These are phyloP conservation scores for Cephus nigrinus DNA, from an alignment of 2,888 invertebrate genomes.

Conservation along the genomic window DNA sequence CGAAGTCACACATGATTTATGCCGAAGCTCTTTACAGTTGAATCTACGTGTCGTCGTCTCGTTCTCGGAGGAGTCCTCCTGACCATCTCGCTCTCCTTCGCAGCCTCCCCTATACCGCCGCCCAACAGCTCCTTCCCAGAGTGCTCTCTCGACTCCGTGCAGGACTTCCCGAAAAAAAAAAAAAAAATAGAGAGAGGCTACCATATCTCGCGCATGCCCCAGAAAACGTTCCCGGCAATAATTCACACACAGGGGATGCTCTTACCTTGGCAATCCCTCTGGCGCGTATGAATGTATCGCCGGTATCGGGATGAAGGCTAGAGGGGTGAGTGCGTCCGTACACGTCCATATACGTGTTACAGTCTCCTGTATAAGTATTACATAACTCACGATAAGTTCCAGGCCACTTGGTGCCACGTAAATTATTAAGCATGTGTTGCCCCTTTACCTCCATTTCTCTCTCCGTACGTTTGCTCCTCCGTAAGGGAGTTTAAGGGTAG, in stretches of 20 bases:
- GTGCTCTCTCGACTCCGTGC: neutral
- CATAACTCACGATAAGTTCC: slow-evolving; percentile 56
- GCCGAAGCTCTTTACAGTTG: slow-evolving; percentile 21
- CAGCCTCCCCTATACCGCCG: neutral
- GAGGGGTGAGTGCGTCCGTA: neutral
- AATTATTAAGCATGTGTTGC: slow-evolving; percentile 57
- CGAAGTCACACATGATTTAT: slow-evolving; percentile 43
- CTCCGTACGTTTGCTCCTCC: neutral
- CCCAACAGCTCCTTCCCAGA: neutral
- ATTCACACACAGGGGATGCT: slow-evolving; percentile 50
- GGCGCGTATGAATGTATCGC: slow-evolving; percentile 21
- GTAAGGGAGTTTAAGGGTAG: neutral
- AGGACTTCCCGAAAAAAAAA: neutral
- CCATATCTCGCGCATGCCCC: slow-evolving; percentile 39
- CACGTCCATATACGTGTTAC: slow-evolving; percentile 11
- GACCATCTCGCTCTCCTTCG: neutral
- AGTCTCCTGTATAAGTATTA: slow-evolving; percentile 39
- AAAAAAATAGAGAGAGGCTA: slow-evolving; percentile 3
- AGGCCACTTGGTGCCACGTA: slow-evolving; percentile 53
- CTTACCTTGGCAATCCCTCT: slow-evolving; percentile 37
- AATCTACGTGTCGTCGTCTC: neutral
- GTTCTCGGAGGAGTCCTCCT: neutral
- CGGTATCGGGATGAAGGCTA: neutral
- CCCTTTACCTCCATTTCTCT: slow-evolving; percentile 34
- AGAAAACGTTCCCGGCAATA: slow-evolving; percentile 49